phyloP scores from a whole-genome alignment of 2,888 invertebrate species.

The Euzetes globulus region DNA sequence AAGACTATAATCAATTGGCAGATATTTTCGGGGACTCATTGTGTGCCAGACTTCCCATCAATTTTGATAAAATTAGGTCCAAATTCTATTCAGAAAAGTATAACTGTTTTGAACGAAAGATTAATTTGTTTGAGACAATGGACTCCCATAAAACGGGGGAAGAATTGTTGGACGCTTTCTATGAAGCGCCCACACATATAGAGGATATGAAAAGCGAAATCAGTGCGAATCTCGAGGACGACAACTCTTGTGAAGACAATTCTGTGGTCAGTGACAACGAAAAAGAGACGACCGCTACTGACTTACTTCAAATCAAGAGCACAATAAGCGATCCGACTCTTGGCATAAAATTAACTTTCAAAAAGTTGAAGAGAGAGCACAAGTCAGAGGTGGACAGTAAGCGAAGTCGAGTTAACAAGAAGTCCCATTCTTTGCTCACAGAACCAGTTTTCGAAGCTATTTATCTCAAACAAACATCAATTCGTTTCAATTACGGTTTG shows the following conservation, averaged over 20 bases:
- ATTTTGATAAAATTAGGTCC: background rate
- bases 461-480: background rate
- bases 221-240: conserved; percentile 42
- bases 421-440: background rate
- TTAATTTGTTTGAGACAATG: conserved; percentile 40
- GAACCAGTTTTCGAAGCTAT: background rate
- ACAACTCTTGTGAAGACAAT: conserved; percentile 40
- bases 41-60: conserved; percentile 44
- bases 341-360: conserved; percentile 48
- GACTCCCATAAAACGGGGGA: conserved; percentile 43
- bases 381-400: background rate
- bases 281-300: conserved; percentile 34
- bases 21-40: conserved; percentile 48
- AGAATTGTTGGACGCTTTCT: conserved; percentile 44
- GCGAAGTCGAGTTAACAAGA: background rate
- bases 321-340: conserved; percentile 45
- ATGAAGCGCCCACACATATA: conserved; percentile 26
- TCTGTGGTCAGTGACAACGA: conserved; percentile 40
- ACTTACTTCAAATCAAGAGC: conserved; percentile 43
- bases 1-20: conserved; percentile 44
- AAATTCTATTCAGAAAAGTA: background rate
- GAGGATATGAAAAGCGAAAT: background rate
- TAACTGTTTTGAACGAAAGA: background rate
- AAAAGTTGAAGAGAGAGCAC: conserved; percentile 39
- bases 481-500: background rate